Conservation (phyloP, 2,888 invertebrate genomes). For the Gisinianus flammeolus region DNA sequence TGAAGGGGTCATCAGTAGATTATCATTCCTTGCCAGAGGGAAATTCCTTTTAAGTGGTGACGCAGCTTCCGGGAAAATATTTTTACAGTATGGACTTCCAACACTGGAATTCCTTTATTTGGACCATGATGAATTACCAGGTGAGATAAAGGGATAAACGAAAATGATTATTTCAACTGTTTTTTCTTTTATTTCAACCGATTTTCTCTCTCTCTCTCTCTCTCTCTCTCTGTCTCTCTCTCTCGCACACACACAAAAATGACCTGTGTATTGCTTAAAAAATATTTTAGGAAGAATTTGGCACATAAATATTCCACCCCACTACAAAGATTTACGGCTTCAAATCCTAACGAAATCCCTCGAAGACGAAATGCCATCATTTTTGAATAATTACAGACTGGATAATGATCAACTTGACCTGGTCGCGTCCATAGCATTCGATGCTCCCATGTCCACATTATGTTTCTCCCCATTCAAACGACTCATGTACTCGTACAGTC, state of each 20-base stretch:
- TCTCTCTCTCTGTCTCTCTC: too few relatives aligned
- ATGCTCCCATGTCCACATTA: constrained; percentile 50
- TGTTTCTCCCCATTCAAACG: constrained; percentile 46
- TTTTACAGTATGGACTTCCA: constrained; percentile 52
- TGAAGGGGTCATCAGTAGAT: constrained; percentile 45
- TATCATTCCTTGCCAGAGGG: constrained; percentile 51
- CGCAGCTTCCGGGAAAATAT: constrained; percentile 43
- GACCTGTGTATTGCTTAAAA: not conserved
- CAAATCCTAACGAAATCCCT: constrained; percentile 48
- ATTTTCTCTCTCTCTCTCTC: too few relatives aligned
- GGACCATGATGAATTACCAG: constrained; percentile 32
- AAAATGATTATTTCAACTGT: not conserved
- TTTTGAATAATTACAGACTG: constrained; percentile 51
- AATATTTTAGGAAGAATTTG: constrained; percentile 46
- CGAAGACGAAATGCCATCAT: constrained; percentile 44
- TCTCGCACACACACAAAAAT: too few relatives aligned
- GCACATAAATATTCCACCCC: constrained; percentile 48
- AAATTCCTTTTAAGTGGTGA: constrained; percentile 51
- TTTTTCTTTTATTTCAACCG: not conserved
- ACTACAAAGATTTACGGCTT: constrained; percentile 49
- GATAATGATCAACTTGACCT: constrained; percentile 50
- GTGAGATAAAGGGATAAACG: constrained; percentile 2
- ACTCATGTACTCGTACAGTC: constrained; percentile 51
- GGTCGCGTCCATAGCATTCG: constrained; percentile 50
- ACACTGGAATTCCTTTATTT: constrained; percentile 54